phyloP scores from a whole-genome alignment of 1,140 invertebrate genomes.

The Drosophila kepulauana region DNA sequence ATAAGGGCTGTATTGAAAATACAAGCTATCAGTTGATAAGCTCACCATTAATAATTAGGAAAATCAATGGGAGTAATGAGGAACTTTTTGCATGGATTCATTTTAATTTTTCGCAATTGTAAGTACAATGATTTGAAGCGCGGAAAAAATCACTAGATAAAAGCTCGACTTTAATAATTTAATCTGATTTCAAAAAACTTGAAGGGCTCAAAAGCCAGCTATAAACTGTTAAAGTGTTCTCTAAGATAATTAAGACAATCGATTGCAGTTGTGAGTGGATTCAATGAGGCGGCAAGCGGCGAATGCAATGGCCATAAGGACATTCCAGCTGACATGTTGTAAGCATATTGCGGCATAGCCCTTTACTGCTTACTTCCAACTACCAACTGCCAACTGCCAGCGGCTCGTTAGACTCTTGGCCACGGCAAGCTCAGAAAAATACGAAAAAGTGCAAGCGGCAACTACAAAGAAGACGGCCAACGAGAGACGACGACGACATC shows the following conservation, averaged over 20 bases:
- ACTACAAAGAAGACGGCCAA: constrained; percentile 16
- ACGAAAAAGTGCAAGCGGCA: constrained; percentile 44
- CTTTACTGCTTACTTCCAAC: constrained; percentile 28
- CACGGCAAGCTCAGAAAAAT: constrained; percentile 2
- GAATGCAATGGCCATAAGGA: constrained; percentile 56
- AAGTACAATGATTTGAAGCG: too few relatives aligned
- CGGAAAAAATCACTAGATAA: too few relatives aligned
- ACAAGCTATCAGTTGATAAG: too few relatives aligned
- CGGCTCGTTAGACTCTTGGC: constrained; percentile 48
- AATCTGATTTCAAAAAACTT: not conserved
- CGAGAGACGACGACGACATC: constrained; percentile 51
- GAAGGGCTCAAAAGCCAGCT: not conserved
- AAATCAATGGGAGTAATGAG: too few relatives aligned
- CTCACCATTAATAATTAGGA: too few relatives aligned
- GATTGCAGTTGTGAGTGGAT: constrained; percentile 52
- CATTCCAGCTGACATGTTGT: constrained; percentile 69
- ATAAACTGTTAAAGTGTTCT: not conserved
- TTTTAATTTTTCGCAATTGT: too few relatives aligned
- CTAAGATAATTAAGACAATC: constrained; percentile 72
- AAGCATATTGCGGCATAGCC: constrained; percentile 37
- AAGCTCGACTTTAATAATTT: too few relatives aligned
- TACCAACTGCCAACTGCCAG: constrained; percentile 45
- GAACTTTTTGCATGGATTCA: too few relatives aligned
- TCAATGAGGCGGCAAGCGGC: constrained; percentile 75
- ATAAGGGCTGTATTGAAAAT: too few relatives aligned